These are phyloP conservation scores for Alsophila aescularia DNA, from an alignment of 2,888 invertebrate species.

Conservation along the genomic window DNA sequence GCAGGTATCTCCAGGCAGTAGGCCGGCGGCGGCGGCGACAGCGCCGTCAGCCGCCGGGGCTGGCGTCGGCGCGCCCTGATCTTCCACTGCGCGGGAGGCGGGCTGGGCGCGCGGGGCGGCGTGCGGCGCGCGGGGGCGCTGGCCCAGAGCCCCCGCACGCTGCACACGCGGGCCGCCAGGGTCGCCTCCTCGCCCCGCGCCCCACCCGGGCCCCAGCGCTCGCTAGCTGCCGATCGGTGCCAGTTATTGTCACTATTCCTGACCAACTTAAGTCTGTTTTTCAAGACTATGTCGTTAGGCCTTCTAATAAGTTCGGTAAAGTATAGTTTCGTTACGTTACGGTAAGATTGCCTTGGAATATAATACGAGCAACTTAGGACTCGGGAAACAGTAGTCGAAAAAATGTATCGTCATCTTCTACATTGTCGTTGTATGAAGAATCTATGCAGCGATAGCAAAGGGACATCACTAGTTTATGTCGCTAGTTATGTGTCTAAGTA, in stretches of 20 bases:
- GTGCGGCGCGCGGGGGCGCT: slow-evolving; percentile 36
- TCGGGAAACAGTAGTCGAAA: no score
- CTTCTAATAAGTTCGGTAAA: no score
- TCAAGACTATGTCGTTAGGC: no score
- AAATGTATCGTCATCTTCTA: no score
- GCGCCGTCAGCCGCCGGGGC: slow-evolving; percentile 59
- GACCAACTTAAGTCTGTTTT: neutral
- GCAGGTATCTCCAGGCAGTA: slow-evolving; percentile 70
- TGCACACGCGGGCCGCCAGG: slow-evolving; percentile 62
- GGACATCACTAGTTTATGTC: no score
- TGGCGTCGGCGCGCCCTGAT: slow-evolving; percentile 72
- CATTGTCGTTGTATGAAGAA: no score
- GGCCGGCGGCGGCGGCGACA: slow-evolving; percentile 64
- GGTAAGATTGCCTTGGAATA: no score
- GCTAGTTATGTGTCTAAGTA: no score
- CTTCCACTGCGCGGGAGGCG: slow-evolving; percentile 66
- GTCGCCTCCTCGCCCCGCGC: slow-evolving; percentile 65
- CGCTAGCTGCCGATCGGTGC: slow-evolving; percentile 82
- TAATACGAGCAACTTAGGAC: no score
- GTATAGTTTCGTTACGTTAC: no score
- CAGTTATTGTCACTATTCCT: slow-evolving; percentile 53
- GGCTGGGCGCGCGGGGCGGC: slow-evolving; percentile 52
- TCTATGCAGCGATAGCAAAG: no score
- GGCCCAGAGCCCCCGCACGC: slow-evolving; percentile 63
- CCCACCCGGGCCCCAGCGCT: slow-evolving; percentile 75